These are phyloP conservation scores for Trypoxylon attenuatum DNA, from an alignment of 2,888 invertebrate species.

Conservation along the genomic window DNA sequence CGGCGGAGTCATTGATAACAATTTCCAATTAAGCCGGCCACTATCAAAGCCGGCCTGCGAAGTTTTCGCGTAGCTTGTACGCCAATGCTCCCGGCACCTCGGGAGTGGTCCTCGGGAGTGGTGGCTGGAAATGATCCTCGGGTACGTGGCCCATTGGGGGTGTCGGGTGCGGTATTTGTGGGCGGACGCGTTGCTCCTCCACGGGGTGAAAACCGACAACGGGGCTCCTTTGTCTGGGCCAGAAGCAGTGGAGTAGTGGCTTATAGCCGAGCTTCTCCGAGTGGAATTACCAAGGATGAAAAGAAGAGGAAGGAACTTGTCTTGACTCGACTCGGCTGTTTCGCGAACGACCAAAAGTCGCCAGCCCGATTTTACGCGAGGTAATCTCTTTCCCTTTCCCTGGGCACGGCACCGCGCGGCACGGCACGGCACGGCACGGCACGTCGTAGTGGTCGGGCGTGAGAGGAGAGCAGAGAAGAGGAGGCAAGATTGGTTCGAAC, in stretches of 20 bases:
- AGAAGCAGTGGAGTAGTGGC: slow-evolving; percentile 35
- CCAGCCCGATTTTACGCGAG: slow-evolving; percentile 48
- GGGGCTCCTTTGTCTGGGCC: slow-evolving; percentile 44
- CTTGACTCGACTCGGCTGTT: slow-evolving; percentile 36
- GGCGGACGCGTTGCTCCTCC: slow-evolving; percentile 31
- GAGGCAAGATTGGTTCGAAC: slow-evolving; percentile 44
- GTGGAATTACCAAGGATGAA: slow-evolving; percentile 48
- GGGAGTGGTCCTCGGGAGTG: background rate
- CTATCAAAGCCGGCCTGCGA: background rate
- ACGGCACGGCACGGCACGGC: too few relatives aligned
- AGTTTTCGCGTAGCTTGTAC: background rate
- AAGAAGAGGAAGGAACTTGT: slow-evolving; percentile 49
- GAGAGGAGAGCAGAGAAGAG: too few relatives aligned
- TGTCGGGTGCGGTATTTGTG: slow-evolving; percentile 26
- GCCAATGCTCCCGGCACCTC: background rate
- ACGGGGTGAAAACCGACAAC: slow-evolving; percentile 30
- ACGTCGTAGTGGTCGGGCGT: too few relatives aligned
- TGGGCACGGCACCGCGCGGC: too few relatives aligned
- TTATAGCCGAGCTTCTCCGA: slow-evolving; percentile 29
- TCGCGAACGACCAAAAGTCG: slow-evolving; percentile 54
- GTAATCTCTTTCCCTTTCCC: slow-evolving; percentile 51
- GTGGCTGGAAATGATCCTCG: too few relatives aligned
- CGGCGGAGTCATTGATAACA: background rate
- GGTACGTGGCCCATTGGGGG: slow-evolving; percentile 12
- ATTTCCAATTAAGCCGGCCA: background rate